A percentile compares a stretch with the other conserved stretches of the same genome.
phyloP scores from a whole-genome alignment of 2,113 vertebrate species.

The Percopsis transmontana region DNA sequence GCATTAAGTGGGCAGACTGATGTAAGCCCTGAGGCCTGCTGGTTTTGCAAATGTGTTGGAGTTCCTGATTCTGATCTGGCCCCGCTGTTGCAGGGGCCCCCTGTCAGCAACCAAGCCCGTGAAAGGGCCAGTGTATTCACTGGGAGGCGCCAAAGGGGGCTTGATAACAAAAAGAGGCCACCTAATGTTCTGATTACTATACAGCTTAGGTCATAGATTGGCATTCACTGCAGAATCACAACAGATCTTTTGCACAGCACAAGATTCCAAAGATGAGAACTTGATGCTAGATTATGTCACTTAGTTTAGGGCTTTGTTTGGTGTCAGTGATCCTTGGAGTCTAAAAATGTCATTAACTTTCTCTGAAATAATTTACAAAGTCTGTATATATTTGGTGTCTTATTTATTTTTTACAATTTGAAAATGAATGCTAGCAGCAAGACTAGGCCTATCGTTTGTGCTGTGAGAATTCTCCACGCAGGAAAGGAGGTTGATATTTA shows the following conservation, averaged over 20 bases:
- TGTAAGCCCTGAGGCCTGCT: constrained; percentile 48
- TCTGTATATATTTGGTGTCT: neutral
- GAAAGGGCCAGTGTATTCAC: constrained; percentile 70
- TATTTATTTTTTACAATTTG: neutral
- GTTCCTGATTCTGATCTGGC: constrained; percentile 47
- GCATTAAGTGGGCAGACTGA: constrained; percentile 53
- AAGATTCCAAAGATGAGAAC: constrained; percentile 12
- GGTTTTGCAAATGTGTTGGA: constrained; percentile 51
- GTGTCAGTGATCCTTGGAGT: constrained; percentile 31
- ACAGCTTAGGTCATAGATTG: constrained; percentile 61
- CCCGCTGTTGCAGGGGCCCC: constrained; percentile 49
- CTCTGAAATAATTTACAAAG: neutral
- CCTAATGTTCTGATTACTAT: constrained; percentile 72
- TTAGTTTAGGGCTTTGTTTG: constrained; percentile 37
- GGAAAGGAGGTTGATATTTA: too few species aligned
- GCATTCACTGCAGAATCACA: constrained; percentile 35
- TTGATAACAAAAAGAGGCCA: constrained; percentile 72
- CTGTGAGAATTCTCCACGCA: too few species aligned
- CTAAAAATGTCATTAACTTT: constrained; percentile 41
- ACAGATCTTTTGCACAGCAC: constrained; percentile 21
- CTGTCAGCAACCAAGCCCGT: constrained; percentile 60
- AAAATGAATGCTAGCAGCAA: neutral
- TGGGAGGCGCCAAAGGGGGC: constrained; percentile 65
- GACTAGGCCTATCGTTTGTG: neutral
- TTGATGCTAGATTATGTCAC: constrained; percentile 48